Evolutionary conservation across 2,888 invertebrate genomes (phyloP), one percentile per base, ranked within the genome.

Genomic region (Leptinotarsa rubiginosa): DNA sequence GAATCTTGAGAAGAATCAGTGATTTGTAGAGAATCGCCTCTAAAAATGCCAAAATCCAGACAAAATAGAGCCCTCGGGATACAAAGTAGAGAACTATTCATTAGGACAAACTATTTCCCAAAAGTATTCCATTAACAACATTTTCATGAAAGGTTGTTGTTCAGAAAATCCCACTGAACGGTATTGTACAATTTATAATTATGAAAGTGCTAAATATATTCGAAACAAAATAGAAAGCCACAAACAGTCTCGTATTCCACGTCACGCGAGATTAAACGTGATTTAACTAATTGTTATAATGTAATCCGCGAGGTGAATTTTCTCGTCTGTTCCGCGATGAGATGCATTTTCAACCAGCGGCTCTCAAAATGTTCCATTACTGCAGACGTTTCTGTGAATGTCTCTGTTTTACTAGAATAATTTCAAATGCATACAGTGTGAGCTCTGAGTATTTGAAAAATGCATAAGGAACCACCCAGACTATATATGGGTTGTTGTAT

Each of bases 241-340:
- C 18, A 75, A 81, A 78, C 74, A 78, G 72, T 69, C 73, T 73
- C 76, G 75, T 80, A 77, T 80, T 78, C 75, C 75, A 77, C 76
- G 72, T 69, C 78, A 81, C 78, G 80, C 79, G 76, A 82, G 83
- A 83, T 83, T 84, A 83, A 84, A 81, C 81, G 75, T 81, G 83
- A 83, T 83, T 84, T 84, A 83, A 83, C 82, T 84, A 84, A 84
- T 84, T 84, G 83, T 83, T 82, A 79, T 79, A 78, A 80, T 77
- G 78, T 81, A 82, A 83, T 81, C 83, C 81, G 75, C 76, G 73
- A 75, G 81, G 72, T 81, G 77, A 80, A 81, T 81, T 82, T 79
- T 77, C 75, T 72, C 75, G 62, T 67, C 68, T 70, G 54, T 72
- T 70, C 65, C 59, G 67, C 62, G 66, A 56, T 66, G 67, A 41